phyloP scores from a whole-genome alignment of 2,888 invertebrate genomes.

The Ochlodes sylvanus region DNA sequence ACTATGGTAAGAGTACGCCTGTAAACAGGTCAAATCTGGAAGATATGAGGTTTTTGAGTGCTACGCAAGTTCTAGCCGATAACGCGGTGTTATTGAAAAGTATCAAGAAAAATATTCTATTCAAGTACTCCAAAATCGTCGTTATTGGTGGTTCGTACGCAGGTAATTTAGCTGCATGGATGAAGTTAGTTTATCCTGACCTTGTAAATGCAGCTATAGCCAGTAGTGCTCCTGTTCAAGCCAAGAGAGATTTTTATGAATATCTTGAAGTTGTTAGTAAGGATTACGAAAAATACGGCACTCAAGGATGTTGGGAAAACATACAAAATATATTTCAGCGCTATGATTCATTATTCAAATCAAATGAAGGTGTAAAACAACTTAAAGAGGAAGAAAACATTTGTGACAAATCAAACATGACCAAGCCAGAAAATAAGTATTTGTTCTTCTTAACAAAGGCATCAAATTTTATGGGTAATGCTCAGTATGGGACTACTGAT shows the following conservation, averaged over 20 bases:
- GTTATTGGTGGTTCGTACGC: constrained; percentile 75
- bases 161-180: constrained; percentile 76
- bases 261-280: constrained; percentile 71
- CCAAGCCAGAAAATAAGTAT: constrained; percentile 60
- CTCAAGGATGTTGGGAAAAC: constrained; percentile 57
- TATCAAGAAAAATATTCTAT: constrained; percentile 56
- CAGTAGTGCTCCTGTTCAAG: constrained; percentile 74
- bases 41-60: constrained; percentile 65
- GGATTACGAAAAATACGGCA: constrained; percentile 63
- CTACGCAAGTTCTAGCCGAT: constrained; percentile 73
- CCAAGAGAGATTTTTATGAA: constrained; percentile 71
- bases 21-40: constrained; percentile 53
- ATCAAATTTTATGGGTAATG: constrained; percentile 57
- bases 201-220: constrained; percentile 71
- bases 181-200: constrained; percentile 66
- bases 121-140: constrained; percentile 64
- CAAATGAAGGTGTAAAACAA: constrained; percentile 56
- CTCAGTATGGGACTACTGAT: constrained; percentile 64
- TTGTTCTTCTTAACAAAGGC: constrained; percentile 64
- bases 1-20: constrained; percentile 73
- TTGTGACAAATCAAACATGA: constrained; percentile 64
- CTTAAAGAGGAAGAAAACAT: constrained; percentile 69
- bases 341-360: constrained; percentile 61
- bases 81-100: constrained; percentile 56
- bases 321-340: constrained; percentile 59